Base-by-base conservation (phyloP, 2,113 vertebrate species). In the Chlorodrepanis virens region DNA sequence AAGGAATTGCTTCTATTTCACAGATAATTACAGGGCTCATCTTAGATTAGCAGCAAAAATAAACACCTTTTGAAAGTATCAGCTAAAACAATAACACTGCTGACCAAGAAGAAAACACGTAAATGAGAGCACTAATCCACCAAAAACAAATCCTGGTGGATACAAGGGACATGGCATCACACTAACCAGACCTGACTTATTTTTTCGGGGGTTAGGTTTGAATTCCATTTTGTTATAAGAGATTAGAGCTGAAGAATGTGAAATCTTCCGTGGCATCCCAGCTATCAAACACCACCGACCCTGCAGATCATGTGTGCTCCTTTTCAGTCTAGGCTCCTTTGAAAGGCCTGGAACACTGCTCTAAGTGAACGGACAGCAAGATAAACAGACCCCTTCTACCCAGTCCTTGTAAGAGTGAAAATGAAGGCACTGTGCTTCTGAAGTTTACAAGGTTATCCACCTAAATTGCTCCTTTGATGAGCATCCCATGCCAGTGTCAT, bases 11-110 rank as follows among this genome's bases (percentile, higher is more conserved):
- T 84, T 89, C 78, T 35, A 37, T 81, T 94, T 92, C 92, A 60
- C 74, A 93, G 78, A 89, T 89, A 96, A 93, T 93, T 95, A 89
- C 56, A 78, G 68, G 61, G 69, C 56, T 95, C 88, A 87, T 92
- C 83, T 89, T 85, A 86, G 91, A 94, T 94, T 96, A 96, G 72
- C 31, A 91, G 78, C 67, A 93, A 95, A 96, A 97, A 94, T 79
- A 96, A 95, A 89, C 60, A 77, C 22, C 68, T 92, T 93, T 89
- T 82, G 74, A 96, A 96, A 87, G 89, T 70, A 81, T 78, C 45
- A 40, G 56, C 70, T 94, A 70, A 91, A 93, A 94, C 93, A 95
- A 95, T 87, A 94, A 81, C 69, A 23, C 33, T 84, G 75, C 63
- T 87, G 90, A 82, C 63, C 40, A 85, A 83, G 92, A 67, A 92